Evolutionary conservation across 2,797 vertebrate genomes (phyloP), one percentile per base, ranked within the genome.

Genomic region (Natrix natrix): DNA sequence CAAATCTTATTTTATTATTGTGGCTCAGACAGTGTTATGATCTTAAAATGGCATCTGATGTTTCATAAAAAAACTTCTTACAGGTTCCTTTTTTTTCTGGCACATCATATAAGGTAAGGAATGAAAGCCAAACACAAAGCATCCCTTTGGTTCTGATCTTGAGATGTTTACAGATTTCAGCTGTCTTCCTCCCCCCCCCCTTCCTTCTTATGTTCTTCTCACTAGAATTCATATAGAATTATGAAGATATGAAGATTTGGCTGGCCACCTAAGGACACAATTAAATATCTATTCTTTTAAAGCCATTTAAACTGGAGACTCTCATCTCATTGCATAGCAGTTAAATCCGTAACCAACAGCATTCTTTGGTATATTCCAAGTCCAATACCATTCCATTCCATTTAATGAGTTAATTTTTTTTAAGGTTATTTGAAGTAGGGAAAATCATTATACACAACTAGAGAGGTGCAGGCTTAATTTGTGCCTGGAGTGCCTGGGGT

Each of bases 51-150:
- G 90, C 57, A 88, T 89, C 92, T 91, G 87, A 89, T 88, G 66
- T 83, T 91, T 61, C 83, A 37, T 93, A 91, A 91, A 88, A n/a
- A n/a, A 93, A 91, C 57, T 88, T 93, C 66, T 91, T 93, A 91
- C 66, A 89, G 48, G 24, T 56, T 57, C 54, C 12, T 69, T 20
- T 89, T 91, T 91, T 63, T 91, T 69, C 57, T 86, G 90, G 88
- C 78, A 91, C 60, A 83, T 88, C 57, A 37, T 54, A 28, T 56
- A 90, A 87, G 7, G 63, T 93, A 66, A 93, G 32, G 87, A 93
- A 78, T 60, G 59, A 93, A 88, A 78, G 86, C 56, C 22, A 24
- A 60, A 89, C 48, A 91, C 37, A 88, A 88, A 43, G 60, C 90
- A 89, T 87, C 5, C 17, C 16, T 91, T 83, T 48, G 55, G 66